These are phyloP conservation scores for Corvus cornix DNA, from an alignment of 2,113 vertebrate genomes.

Conservation along the genomic window DNA sequence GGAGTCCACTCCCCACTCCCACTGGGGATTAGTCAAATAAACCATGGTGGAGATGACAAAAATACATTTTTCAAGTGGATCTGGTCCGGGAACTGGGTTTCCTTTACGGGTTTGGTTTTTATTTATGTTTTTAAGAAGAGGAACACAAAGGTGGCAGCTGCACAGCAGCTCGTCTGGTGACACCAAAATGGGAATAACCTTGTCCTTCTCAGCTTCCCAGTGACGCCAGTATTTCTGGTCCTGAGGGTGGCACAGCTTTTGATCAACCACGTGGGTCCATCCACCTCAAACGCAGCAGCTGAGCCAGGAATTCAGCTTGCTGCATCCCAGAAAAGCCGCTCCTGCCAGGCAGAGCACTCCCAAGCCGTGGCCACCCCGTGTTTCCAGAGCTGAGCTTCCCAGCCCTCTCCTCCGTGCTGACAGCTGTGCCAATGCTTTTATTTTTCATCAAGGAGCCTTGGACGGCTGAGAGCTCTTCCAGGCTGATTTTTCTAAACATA, in stretches of 20 bases:
- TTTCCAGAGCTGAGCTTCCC: not conserved
- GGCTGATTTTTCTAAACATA: not conserved
- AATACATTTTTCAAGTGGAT: not conserved
- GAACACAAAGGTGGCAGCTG: not conserved
- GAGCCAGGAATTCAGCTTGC: not conserved
- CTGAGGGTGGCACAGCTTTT: not conserved
- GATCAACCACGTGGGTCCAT: accelerated
- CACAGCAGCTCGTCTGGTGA: not conserved
- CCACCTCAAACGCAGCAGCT: not conserved
- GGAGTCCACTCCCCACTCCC: not conserved
- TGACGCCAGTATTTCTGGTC: accelerated
- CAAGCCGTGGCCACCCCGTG: not conserved
- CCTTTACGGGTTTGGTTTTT: not conserved
- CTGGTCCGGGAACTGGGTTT: not conserved
- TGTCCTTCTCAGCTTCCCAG: constrained; percentile 6
- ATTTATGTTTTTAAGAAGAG: not conserved
- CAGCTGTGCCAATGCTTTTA: not conserved
- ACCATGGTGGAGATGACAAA: not conserved
- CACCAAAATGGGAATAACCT: constrained; percentile 40
- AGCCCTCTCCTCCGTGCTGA: accelerated
- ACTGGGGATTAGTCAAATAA: not conserved
- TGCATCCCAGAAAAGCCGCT: not conserved
- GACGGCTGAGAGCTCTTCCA: not conserved
- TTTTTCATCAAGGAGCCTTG: not conserved
- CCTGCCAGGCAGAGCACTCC: not conserved